Evolutionary conservation across 2,888 invertebrate genomes (phyloP).

Genomic region (Netelia inedita): DNA sequence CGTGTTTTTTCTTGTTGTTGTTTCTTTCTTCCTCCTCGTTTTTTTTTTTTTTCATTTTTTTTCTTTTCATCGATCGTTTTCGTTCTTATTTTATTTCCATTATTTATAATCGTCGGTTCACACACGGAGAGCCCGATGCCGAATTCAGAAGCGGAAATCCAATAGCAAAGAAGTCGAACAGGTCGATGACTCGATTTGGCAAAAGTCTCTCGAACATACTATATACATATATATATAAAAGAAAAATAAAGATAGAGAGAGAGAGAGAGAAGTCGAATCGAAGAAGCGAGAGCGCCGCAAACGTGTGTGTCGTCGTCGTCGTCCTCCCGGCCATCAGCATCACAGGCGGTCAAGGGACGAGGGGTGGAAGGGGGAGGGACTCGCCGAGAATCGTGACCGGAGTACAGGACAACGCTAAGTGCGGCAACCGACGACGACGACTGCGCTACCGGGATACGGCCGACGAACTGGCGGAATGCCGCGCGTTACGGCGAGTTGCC

Average conservation of each 20-base stretch:
- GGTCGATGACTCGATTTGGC: conserved; percentile 65
- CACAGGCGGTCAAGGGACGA: not conserved
- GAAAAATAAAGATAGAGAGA: conserved; percentile 37
- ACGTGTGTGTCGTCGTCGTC: conserved; percentile 54
- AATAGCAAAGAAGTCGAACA: conserved; percentile 56
- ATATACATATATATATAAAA: conserved; percentile 5
- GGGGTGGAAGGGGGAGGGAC: not conserved
- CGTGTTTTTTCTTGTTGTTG: no score
- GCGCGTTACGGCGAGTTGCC: conserved; percentile 50
- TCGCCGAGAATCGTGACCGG: conserved; percentile 70
- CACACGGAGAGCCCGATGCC: conserved; percentile 11
- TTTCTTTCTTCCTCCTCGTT: not conserved
- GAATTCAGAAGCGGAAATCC: conserved; percentile 63
- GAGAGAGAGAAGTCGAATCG: conserved; percentile 58
- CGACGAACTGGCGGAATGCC: conserved; percentile 67
- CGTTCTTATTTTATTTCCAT: conserved; percentile 17
- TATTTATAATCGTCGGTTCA: conserved; percentile 11
- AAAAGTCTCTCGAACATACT: conserved; percentile 4
- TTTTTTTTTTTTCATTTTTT: not conserved
- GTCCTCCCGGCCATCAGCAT: conserved; percentile 38
- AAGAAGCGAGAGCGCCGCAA: conserved; percentile 57
- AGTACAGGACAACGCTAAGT: conserved; percentile 66
- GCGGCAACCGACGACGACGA: conserved; percentile 48
- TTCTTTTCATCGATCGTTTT: conserved; percentile 14
- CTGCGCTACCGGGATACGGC: conserved; percentile 66